Conservation (phyloP, 2,113 vertebrate genomes). For the Orthonyx spaldingii region DNA sequence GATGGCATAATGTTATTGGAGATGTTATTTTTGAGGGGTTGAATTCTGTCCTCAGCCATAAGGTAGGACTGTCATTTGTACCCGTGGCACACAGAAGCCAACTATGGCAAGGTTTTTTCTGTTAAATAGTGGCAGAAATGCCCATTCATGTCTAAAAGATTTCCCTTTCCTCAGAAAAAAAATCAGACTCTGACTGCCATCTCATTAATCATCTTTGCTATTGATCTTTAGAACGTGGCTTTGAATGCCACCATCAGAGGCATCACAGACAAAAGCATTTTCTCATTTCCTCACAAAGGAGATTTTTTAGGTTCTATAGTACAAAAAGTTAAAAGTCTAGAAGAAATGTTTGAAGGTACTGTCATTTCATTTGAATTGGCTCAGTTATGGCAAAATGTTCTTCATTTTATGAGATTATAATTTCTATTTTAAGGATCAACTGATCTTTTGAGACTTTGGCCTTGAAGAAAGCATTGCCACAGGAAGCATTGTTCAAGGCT, state of each 20-base stretch:
- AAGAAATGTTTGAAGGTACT: background rate
- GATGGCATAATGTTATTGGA: background rate
- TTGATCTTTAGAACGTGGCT: background rate
- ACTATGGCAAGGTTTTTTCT: background rate
- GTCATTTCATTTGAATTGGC: background rate
- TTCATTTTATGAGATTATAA: background rate
- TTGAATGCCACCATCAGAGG: background rate
- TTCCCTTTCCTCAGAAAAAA: background rate
- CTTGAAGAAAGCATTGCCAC: background rate
- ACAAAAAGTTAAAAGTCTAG: background rate
- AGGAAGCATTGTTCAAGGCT: background rate
- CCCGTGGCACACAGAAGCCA: background rate
- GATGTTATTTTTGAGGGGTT: background rate
- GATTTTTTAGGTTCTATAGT: background rate
- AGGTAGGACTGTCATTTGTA: background rate
- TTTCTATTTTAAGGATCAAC: background rate
- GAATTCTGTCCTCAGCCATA: background rate
- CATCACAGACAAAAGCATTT: background rate
- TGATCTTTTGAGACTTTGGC: background rate
- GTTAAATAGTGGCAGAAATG: background rate
- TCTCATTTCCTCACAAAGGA: background rate
- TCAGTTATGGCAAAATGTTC: background rate
- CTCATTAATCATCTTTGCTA: background rate
- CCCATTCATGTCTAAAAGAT: background rate
- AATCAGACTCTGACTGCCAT: background rate